Evolutionary conservation across 2,113 vertebrate genomes (phyloP).

Genomic region (Bufo bufo): DNA sequence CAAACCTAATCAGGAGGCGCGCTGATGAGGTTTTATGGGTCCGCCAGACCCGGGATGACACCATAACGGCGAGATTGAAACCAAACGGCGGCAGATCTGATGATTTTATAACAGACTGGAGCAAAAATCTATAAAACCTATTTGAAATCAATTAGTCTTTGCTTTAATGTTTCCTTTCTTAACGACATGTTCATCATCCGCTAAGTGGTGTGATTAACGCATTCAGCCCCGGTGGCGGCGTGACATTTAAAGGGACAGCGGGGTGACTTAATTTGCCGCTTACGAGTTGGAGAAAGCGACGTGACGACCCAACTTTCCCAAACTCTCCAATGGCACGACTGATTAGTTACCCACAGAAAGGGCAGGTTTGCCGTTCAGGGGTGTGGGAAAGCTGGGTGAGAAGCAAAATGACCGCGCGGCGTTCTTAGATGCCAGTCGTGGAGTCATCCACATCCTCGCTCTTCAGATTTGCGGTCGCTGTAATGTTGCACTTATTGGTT

Average conservation of each 20-base stretch:
- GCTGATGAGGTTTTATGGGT: constrained; percentile 69
- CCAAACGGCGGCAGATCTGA: constrained; percentile 65
- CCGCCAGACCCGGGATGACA: constrained; percentile 65
- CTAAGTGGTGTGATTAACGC: constrained; percentile 17
- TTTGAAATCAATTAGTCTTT: constrained; percentile 56
- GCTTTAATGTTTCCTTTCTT: constrained; percentile 49
- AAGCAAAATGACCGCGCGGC: too few species aligned
- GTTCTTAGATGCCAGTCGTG: too few species aligned
- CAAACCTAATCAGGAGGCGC: constrained; percentile 73
- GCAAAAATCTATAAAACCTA: constrained; percentile 57
- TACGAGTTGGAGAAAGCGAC: too few species aligned
- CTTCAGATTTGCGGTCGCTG: too few species aligned
- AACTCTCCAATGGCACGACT: too few species aligned
- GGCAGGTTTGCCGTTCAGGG: too few species aligned
- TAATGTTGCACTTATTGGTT: too few species aligned
- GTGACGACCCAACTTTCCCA: too few species aligned
- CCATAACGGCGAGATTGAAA: constrained; percentile 66
- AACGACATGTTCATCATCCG: constrained; percentile 42
- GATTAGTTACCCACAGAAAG: too few species aligned
- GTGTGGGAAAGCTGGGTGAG: too few species aligned
- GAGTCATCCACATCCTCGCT: too few species aligned
- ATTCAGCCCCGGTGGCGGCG: not conserved
- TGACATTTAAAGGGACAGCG: not conserved
- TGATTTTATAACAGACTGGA: constrained; percentile 62
- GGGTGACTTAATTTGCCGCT: not conserved